Evolutionary conservation across 1,140 invertebrate genomes (phyloP), one percentile per base, ranked within the genome.

Genomic region (Ylistrum balloti): DNA sequence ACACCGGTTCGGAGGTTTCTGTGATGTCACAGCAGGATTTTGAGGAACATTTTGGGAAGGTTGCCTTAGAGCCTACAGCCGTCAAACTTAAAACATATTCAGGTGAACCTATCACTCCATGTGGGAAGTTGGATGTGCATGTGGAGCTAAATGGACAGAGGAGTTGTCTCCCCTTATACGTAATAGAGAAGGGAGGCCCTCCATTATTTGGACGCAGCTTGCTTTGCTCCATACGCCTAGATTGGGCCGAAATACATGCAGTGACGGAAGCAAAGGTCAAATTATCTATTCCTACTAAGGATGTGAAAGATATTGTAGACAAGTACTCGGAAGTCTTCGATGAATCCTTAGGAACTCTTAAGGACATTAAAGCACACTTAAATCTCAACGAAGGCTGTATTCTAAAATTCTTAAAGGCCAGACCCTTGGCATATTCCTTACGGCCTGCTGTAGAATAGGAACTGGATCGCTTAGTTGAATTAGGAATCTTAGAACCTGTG

Each of bases 401-500:
- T 13, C 91, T 90, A n/a, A 88, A 86, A 34, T 92, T 90, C 35
- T 86, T 20, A 34, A 93, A 93, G 41, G 88, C 91, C 33, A n/a
- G 91, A 34, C 93, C 94, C 13, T 91, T 97, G 28, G 95, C 96
- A 9, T 96, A 95, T 90, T 95, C 96, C 22, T 89, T 97, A 9
- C 94, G 91, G 91, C 88, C 94, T 33, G 92, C 95, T 88, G 92
- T 97, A 20, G 94, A 96, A 17, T 28, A 94, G 10, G 95, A 97
- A 93, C 90, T 96, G 22, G 92, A 95, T 32, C 92, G 91, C 33
- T 90, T 97, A 33, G 94, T 95, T 56, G 38, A 87, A n/a, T 89
- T 95, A 74, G 96, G 95, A 33, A 94, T 96, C n/a, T 94, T 97
- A n/a, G 88, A 89, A 41, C 92, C 93, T 89, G 95, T 96, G 33